Base-by-base conservation (phyloP, 2,797 vertebrate species). In the Hypotaenidia philippensis region DNA sequence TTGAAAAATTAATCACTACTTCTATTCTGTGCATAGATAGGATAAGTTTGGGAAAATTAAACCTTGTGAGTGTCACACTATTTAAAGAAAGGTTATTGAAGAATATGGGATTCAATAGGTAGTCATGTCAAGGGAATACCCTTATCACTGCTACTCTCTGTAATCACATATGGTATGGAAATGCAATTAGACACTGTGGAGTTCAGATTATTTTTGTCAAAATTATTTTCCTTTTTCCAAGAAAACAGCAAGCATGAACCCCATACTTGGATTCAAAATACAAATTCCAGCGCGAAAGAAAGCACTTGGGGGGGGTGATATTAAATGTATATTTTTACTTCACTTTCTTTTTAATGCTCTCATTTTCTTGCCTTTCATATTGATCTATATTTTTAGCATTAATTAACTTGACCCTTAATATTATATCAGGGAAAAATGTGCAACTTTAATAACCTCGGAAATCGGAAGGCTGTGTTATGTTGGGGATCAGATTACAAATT, bases 1-100 rank as follows among this genome's bases (percentile, higher is more conserved):
- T 84, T 55, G 36, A 94, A 95, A 86, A 94, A 91, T 69, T 78
- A 84, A 88, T 94, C 59, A 12, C 45, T 80, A 27, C 41, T 90
- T 59, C 60, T 88, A n/a, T 83, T 87, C 65, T 66, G 52, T 78
- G 66, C n/a, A 38, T 41, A 84, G 52, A 79, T 32, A 61, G 61
- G 45, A 60, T 65, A 34, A 68, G 22, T 91, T 78, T 44, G 29
- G 34, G 55, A 78, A 92, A 93, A 85, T 81, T 49, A 91, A 88
- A 83, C 15, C 10, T 41, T 61, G 12, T 68, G 34, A 79, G 20
- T 72, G 22, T 82, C 59, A 69, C 45, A 63, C n/a, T 84, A 4
- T 81, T 88, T 52, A 53, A 91, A 50, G 45, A 83, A 53, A 49
- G 12, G 14, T 53, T 83, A 36, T 52, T 86, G 65, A 87, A 90